These are phyloP conservation scores for Morpho achilles DNA, from an alignment of 2,888 invertebrate species.

Conservation along the genomic window DNA sequence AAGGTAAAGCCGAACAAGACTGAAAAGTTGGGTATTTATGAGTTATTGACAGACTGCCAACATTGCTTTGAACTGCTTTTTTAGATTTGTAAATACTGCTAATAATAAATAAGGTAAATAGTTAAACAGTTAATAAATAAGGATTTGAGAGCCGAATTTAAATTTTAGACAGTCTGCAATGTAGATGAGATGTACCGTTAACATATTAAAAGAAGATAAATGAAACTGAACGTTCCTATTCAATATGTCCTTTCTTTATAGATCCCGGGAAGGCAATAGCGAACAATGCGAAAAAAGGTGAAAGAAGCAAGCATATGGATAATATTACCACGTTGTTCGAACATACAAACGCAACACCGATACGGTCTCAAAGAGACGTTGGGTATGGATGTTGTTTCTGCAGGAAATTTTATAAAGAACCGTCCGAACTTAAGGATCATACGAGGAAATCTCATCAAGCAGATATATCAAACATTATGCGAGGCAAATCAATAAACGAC, in stretches of 20 bases:
- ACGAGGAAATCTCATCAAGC: constrained; percentile 22
- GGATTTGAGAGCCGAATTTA: too few species aligned
- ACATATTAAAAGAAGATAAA: too few species aligned
- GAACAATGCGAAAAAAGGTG: neutral
- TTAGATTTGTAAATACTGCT: too few species aligned
- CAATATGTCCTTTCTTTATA: constrained; percentile 7
- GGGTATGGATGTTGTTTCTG: constrained; percentile 38
- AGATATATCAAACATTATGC: constrained; percentile 16
- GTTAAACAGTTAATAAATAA: too few species aligned
- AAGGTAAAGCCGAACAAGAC: too few species aligned
- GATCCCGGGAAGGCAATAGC: neutral
- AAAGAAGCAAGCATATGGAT: constrained; percentile 27
- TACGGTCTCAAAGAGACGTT: constrained; percentile 31
- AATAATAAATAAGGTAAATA: too few species aligned
- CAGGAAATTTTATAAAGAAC: constrained; percentile 25
- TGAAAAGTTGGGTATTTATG: too few species aligned
- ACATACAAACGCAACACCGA: constrained; percentile 41
- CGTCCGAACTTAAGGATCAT: constrained; percentile 34
- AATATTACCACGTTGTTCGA: constrained; percentile 33
- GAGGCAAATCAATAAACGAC: constrained; percentile 25
- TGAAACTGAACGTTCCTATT: too few species aligned
- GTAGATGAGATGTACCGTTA: too few species aligned
- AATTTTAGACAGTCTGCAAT: too few species aligned
- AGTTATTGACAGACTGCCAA: too few species aligned
- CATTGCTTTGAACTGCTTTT: too few species aligned